Evolutionary conservation across 53 echinoderm and acorn worm species (phyloP), one percentile per base, ranked within the genome.

Genomic region (Arbacia lixula): DNA sequence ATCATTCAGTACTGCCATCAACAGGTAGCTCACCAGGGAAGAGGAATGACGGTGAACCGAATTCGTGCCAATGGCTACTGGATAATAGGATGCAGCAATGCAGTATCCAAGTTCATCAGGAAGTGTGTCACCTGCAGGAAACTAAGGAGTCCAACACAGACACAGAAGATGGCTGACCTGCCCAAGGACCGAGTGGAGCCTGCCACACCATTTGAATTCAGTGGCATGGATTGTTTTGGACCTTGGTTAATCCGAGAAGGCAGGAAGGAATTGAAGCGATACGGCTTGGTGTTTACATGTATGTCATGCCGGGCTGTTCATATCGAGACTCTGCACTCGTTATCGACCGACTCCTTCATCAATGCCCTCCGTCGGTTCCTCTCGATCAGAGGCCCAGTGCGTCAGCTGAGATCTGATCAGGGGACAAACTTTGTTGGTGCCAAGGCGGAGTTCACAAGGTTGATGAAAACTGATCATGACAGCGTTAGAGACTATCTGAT

Each of bases 401-500:
- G 87, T 22, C 76, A 83, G 36, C 75, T 92, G 25, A 35, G 89
- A 21, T 93, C 90, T 1, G 93, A 90, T 56, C 36, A 64, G 36
- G 90, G 93, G n/a, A 90, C 84, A 4, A 86, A 89, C 52, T 89
- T 93, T 61, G 72, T 93, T 20, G 89, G 89, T 24, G 93, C 89
- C 16, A 34, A 53, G 56, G 36, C 12, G 20, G 73, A 80, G 66
- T 54, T 89, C 11, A 64, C 51, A 24, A 63, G 36, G 35, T 28
- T 41, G 12, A 42, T 22, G 34, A 85, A 92, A 55, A 83, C 74
- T 31, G 66, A 91, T 43, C 77, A 56, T 30, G 54, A 76, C 37
- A 55, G 38, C n/a, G 71, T 91, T 2, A 43, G 34, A 19, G 71
- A 91, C 5, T 71, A 71, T 35, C 73, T 91, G 0, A 62, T 83